Conservation (phyloP, 37 sponge, comb jelly and placozoan genomes). For the Cliona cf. orientalis region DNA sequence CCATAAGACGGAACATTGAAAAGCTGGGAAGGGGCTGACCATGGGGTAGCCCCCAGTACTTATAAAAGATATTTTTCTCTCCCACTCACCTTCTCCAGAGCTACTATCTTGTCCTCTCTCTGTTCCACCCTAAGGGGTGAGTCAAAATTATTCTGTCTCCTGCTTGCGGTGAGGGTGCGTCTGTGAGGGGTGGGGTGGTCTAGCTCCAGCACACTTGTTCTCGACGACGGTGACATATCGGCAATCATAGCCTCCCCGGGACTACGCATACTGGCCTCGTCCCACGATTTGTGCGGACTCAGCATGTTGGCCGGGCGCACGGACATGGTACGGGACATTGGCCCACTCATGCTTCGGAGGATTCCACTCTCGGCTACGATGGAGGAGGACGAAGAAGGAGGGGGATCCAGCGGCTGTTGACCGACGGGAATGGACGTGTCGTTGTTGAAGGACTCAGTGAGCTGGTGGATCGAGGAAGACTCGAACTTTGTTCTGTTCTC, state of each 20-base stretch:
- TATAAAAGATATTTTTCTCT: not conserved
- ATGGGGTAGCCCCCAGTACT: too few relatives aligned
- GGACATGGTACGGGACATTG: not conserved
- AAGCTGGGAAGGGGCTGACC: too few relatives aligned
- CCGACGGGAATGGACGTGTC: not conserved
- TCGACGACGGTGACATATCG: constrained; percentile 25
- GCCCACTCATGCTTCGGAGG: too few relatives aligned
- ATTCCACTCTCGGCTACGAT: too few relatives aligned
- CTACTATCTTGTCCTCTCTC: constrained; percentile 39
- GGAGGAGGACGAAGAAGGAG: too few relatives aligned
- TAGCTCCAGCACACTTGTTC: constrained; percentile 5
- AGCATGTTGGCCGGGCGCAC: constrained; percentile 9
- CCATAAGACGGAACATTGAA: too few relatives aligned
- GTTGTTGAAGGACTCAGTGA: not conserved
- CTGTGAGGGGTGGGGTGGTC: constrained; percentile 32
- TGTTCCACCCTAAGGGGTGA: not conserved
- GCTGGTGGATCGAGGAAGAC: not conserved
- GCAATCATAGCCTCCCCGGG: constrained; percentile 2
- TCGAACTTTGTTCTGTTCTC: constrained; percentile 7
- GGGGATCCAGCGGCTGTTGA: too few relatives aligned
- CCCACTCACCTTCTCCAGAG: constrained; percentile 4
- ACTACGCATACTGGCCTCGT: constrained; percentile 15
- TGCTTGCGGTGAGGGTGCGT: not conserved
- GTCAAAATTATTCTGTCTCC: not conserved
- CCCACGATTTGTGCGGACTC: constrained; percentile 51